Base-by-base conservation (phyloP, 2,888 invertebrate species). In the Agapostemon virescens region DNA sequence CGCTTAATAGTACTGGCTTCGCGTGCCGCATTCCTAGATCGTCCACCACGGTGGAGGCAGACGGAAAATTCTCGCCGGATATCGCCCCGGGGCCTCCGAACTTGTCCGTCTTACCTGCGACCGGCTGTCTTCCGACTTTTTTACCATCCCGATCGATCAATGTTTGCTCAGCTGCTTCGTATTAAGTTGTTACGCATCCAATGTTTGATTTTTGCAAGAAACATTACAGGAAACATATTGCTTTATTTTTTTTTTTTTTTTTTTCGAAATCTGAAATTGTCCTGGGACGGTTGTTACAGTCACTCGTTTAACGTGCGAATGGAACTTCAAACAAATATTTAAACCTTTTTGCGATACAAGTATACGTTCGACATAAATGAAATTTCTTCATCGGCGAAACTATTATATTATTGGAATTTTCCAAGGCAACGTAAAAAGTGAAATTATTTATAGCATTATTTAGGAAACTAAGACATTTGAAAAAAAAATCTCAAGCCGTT, bases 21-120 rank as follows among this genome's bases (percentile, higher is more conserved):
- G 68, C 77, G 64, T 79, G 70, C 86, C 82, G 83, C 90, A 88
- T 90, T 89, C 89, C 88, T 89, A 90, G 88, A 89, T 90, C 80
- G 67, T 69, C 52, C 77, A 61, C 38, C 63, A 40, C 36, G 45
- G 20, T 5, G 20, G 23, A 52, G 13, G 52, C 74, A 72, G 74
- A 77, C 74, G 80, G 83, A 77, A 85, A 85, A 85, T 69, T 85
- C 78, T 79, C 68, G 70, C 72, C 49, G 61, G 71, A 76, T 80
- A 75, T 66, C 55, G 80, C 83, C 76, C 26, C 26, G 58, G 68
- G 84, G 75, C 33, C 64, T 20, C 33, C 33, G 66, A 72, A 69
- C 73, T 81, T 61, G 83, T 77, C 79, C 67, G 38, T 79, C 78
- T 69, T 74, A 49, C 69, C 20, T 17, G 58, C n/a, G 36, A 74